Conservation (phyloP, 1,140 invertebrate species). For the Babylonia areolata region DNA sequence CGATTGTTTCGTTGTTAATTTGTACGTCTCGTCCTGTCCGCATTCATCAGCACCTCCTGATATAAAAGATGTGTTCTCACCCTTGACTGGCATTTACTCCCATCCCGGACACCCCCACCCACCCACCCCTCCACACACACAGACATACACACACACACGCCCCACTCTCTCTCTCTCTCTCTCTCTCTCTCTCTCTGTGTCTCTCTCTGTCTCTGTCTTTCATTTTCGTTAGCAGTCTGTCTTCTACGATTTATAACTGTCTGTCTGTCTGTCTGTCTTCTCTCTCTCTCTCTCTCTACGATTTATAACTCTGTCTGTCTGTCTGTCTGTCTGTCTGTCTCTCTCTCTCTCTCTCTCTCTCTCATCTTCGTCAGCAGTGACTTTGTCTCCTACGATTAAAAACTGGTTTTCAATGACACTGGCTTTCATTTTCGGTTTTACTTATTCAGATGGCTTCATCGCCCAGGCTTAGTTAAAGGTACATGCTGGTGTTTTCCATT, state of each 20-base stretch:
- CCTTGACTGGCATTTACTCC: no score
- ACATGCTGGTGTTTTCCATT: no score
- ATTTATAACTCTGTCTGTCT: not conserved
- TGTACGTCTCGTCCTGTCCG: no score
- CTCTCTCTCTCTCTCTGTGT: slow-evolving; percentile 18
- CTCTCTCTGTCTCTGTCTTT: slow-evolving; percentile 11
- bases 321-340: not conserved
- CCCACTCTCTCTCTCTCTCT: slow-evolving; percentile 10
- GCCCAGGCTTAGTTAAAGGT: no score
- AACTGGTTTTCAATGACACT: no score
- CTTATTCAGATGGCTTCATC: no score
- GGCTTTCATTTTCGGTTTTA: no score
- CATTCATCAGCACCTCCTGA: not conserved
- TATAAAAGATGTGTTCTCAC: not conserved
- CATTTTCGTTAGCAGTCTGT: not conserved
- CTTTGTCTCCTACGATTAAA: not conserved
- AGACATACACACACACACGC: not conserved
- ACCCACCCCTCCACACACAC: no score
- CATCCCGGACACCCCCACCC: no score
- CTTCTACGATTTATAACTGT: not conserved
- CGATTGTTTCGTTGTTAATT: no score
- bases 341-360: not conserved
- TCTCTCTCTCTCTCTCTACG: not conserved
- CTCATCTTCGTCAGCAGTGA: not conserved
- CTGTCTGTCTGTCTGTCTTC: not conserved